These are phyloP conservation scores for Nasonia oneida DNA, from an alignment of 2,888 invertebrate species.

Conservation along the genomic window DNA sequence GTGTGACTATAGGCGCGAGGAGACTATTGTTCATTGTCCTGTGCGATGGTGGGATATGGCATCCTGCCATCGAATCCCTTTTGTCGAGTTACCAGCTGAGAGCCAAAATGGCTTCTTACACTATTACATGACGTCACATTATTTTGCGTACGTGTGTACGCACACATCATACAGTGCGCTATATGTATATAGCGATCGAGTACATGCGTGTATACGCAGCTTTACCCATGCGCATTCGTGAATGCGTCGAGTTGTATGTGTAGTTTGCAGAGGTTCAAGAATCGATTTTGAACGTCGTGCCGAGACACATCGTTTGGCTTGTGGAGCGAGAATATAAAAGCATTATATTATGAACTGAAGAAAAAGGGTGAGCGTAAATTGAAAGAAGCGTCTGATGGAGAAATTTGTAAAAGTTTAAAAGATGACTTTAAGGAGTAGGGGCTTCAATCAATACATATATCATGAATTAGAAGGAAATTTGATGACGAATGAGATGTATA, in stretches of 20 bases:
- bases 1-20: conserved; percentile 51
- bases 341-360: background rate
- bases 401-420: background rate
- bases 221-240: background rate
- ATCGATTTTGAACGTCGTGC: conserved; percentile 64
- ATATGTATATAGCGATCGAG: background rate
- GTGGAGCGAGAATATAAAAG: conserved; percentile 21
- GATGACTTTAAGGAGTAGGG: background rate
- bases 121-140: conserved; percentile 70
- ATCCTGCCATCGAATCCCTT: conserved; percentile 71
- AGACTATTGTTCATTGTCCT: conserved; percentile 72
- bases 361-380: background rate
- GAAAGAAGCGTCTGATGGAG: background rate
- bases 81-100: conserved; percentile 76
- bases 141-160: conserved; percentile 59
- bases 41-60: conserved; percentile 72
- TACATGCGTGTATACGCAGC: background rate
- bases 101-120: conserved; percentile 77
- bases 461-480: background rate
- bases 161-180: too few relatives aligned
- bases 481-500: background rate
- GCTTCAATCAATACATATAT: too few relatives aligned
- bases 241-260: background rate
- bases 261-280: conserved; percentile 63
- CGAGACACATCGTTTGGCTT: conserved; percentile 6